Evolutionary conservation across 2,888 invertebrate species (phyloP).

Genomic region (Drosophila barbarae): DNA sequence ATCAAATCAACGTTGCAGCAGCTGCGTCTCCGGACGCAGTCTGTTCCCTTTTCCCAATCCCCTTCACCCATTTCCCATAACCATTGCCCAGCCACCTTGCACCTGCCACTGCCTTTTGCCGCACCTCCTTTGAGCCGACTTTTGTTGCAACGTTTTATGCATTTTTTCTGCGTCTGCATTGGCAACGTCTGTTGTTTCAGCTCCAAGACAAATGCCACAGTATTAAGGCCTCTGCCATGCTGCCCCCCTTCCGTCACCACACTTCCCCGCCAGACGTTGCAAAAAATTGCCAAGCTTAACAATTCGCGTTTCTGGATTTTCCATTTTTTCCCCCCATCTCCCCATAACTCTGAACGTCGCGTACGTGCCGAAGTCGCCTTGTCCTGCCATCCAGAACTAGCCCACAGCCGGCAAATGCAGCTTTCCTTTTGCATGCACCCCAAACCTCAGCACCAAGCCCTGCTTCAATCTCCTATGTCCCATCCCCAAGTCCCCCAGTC

Average conservation of each 20-base stretch:
- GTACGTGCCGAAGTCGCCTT: conserved; percentile 72
- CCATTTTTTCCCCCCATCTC: conserved; percentile 41
- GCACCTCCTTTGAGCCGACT: conserved; percentile 41
- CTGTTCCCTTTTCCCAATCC: background rate
- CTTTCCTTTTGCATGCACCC: conserved; percentile 37
- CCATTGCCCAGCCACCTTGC: conserved; percentile 3
- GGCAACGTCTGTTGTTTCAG: conserved; percentile 69
- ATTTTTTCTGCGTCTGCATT: conserved; percentile 69
- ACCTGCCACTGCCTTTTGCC: conserved; percentile 15
- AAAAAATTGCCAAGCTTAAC: conserved; percentile 73
- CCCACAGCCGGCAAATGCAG: conserved; percentile 60
- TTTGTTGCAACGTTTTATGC: conserved; percentile 74
- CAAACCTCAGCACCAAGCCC: conserved; percentile 5
- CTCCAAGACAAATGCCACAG: conserved; percentile 72
- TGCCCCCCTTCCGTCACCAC: conserved; percentile 27
- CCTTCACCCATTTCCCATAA: conserved; percentile 2
- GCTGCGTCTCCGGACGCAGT: conserved; percentile 40
- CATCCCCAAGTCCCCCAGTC: background rate
- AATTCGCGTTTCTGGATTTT: conserved; percentile 60
- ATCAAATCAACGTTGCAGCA: conserved; percentile 73
- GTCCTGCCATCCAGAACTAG: conserved; percentile 42
- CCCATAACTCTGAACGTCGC: background rate
- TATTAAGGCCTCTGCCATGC: conserved; percentile 62
- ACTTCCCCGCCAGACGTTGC: conserved; percentile 29
- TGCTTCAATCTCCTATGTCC: background rate